Base-by-base conservation (phyloP, 2,797 vertebrate genomes). In the Microchirus variegatus region DNA sequence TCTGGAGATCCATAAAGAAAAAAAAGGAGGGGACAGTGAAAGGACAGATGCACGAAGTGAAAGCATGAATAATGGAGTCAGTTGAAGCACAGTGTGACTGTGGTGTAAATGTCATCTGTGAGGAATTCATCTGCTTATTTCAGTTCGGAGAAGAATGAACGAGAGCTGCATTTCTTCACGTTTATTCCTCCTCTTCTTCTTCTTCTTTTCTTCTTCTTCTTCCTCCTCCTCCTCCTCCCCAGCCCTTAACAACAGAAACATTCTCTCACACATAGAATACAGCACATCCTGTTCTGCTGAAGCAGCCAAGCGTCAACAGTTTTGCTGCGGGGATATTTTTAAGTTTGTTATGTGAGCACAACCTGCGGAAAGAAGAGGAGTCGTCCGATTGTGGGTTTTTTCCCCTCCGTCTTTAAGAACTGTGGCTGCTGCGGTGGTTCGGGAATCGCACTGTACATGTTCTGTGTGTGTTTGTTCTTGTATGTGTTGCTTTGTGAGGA, bases 241-340 rank as follows among this genome's bases (percentile, higher is more conserved):
- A 40, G 2, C 19, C 35, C 51, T 36, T 31, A 18, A 44, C 37
- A 55, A 61, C 19, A 52, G 26, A 52, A 49, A 37, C 42, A 59
- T 6, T 22, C 58, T 41, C 61, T 59, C 53, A 49, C 5, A 57
- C 22, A 22, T 22, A 22, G n/a, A n/a, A n/a, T 22, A 59, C 41
- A 37, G 68, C 57, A 68, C 59, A 63, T 54, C n/a, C 62, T 9
- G 45, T 51, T 65, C 50, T 59, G 14, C 44, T 52, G 37, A 74
- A 64, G 69, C 9, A 59, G 53, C 59, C 31, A 48, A 62, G 57
- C 62, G 31, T 2, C n/a, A 69, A 51, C 38, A 60, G 63, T 59
- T 54, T 46, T 59, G 44, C 26, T 15, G n/a, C 52, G 35, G 58
- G 73, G 56, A 57, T 82, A 73, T 80, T 78, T 82, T 77, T 76